Percentiles rank a stretch among this genome's conserved stretches.
These are phyloP conservation scores for Hoplias malabaricus DNA, from an alignment of 2,113 vertebrate species.

Conservation along the genomic window DNA sequence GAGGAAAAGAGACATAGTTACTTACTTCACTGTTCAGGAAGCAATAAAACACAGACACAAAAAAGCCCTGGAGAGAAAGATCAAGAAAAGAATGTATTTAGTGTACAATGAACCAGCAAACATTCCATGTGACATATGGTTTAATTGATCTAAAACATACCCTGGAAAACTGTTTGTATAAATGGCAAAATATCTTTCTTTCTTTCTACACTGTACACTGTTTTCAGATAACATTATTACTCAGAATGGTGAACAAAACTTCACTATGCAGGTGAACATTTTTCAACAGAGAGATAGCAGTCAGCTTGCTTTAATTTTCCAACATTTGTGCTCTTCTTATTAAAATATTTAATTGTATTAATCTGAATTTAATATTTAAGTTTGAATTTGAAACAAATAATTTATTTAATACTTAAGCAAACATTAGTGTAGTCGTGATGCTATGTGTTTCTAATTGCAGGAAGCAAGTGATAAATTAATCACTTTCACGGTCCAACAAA, in stretches of 20 bases:
- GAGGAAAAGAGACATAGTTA: neutral
- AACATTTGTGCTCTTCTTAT: too few relatives aligned
- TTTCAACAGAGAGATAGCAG: neutral
- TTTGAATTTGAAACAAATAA: too few relatives aligned
- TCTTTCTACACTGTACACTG: neutral
- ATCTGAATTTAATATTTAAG: too few relatives aligned
- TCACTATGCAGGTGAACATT: too few relatives aligned
- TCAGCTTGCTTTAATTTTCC: neutral
- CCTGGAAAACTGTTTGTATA: neutral
- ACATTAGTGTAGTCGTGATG: neutral
- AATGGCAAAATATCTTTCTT: neutral
- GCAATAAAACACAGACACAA: constrained; percentile 55
- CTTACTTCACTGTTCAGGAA: constrained; percentile 56
- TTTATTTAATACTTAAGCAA: neutral
- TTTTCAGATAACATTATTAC: neutral
- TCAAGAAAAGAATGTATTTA: neutral
- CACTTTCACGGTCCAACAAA: too few relatives aligned
- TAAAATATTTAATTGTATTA: too few relatives aligned
- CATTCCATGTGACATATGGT: neutral
- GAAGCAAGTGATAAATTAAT: too few relatives aligned
- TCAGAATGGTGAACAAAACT: too few relatives aligned
- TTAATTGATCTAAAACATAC: neutral
- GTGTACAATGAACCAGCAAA: neutral
- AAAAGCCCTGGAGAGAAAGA: constrained; percentile 43
- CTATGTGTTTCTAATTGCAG: too few relatives aligned